phyloP scores from a whole-genome alignment of 1,140 invertebrate genomes.

The Caerostris extrusa region DNA sequence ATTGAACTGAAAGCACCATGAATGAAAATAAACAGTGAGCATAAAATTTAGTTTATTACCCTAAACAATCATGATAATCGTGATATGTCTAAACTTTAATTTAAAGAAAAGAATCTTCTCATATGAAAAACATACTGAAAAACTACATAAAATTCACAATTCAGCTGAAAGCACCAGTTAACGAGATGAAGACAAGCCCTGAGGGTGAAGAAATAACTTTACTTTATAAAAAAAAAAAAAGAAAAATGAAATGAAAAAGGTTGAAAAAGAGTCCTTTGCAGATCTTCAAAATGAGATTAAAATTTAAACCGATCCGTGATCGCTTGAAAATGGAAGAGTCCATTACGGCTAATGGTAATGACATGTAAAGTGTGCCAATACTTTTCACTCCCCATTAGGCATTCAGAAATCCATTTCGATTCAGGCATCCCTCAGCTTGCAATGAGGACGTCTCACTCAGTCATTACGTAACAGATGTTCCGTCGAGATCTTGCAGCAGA shows the following conservation, averaged over 20 bases:
- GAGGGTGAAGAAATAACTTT: not conserved
- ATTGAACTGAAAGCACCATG: too few species aligned
- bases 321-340: constrained; percentile 34
- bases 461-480: constrained; percentile 37
- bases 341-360: constrained; percentile 54
- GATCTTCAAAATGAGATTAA: constrained; percentile 32
- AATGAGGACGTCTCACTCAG: not conserved
- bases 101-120: too few species aligned
- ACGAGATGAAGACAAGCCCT: not conserved
- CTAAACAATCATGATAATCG: too few species aligned
- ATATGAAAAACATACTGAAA: too few species aligned
- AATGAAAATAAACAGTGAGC: too few species aligned
- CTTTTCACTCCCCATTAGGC: constrained; percentile 63
- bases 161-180: not conserved
- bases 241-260: not conserved
- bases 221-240: not conserved
- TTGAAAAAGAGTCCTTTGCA: not conserved
- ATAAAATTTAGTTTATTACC: too few species aligned
- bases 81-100: too few species aligned
- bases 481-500: not conserved
- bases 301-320: constrained; percentile 27
- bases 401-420: constrained; percentile 66
- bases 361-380: constrained; percentile 57
- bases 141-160: not conserved
- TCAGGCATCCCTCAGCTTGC: not conserved